Evolutionary conservation across 2,113 vertebrate genomes (phyloP).

Genomic region (Strix aluco): DNA sequence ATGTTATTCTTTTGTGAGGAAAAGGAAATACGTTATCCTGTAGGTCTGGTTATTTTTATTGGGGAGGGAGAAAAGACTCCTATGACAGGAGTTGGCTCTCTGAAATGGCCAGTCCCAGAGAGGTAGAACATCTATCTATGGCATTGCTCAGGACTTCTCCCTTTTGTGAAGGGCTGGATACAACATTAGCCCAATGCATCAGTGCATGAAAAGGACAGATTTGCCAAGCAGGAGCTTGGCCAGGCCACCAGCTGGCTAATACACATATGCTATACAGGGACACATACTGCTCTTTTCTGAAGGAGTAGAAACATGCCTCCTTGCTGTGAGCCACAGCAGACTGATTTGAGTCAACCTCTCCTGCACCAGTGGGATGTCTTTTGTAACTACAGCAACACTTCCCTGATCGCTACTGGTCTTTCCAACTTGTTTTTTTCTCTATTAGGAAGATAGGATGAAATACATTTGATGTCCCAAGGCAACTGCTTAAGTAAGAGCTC

Average conservation of each 20-base stretch:
- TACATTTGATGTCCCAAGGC: background rate
- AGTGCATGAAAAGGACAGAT: background rate
- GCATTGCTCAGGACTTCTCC: background rate
- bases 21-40: slow-evolving; percentile 36
- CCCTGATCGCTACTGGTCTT: background rate
- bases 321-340: background rate
- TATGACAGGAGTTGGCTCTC: background rate
- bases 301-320: background rate
- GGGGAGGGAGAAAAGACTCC: background rate
- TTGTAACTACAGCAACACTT: background rate
- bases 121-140: background rate
- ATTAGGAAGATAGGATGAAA: background rate
- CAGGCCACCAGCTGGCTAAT: background rate
- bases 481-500: background rate
- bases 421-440: background rate
- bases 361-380: background rate
- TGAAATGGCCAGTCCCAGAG: background rate
- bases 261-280: background rate
- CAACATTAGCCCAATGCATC: background rate
- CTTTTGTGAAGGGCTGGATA: background rate
- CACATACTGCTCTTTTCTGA: background rate
- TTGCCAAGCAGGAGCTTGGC: background rate
- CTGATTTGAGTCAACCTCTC: background rate
- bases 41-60: slow-evolving; percentile 5
- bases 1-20: slow-evolving; percentile 12